Evolutionary conservation across 1,140 invertebrate genomes (phyloP).

Genomic region (Pogonus chalceus): DNA sequence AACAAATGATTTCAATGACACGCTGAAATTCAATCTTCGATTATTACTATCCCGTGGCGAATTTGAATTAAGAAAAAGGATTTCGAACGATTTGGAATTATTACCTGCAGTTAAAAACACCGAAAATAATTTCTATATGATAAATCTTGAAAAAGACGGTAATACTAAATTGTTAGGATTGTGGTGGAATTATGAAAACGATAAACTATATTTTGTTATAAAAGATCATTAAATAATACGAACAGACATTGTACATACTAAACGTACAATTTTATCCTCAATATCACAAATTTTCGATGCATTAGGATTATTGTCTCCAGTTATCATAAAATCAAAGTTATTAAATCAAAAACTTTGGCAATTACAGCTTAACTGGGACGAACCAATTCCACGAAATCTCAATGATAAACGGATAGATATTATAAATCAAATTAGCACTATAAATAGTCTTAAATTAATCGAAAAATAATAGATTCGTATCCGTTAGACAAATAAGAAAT

Average conservation of each 20-base stretch:
- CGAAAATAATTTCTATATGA: neutral
- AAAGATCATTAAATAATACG: no score
- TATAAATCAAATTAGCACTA: neutral
- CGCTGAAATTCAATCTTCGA: no score
- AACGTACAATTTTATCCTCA: neutral
- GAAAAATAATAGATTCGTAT: neutral
- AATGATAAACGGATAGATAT: neutral
- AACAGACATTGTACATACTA: neutral
- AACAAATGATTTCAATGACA: no score
- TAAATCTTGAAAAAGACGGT: no score
- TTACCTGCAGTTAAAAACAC: neutral
- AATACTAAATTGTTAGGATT: no score
- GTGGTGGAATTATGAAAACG: slow-evolving; percentile 12
- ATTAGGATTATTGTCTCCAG: slow-evolving; percentile 5
- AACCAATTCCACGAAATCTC: neutral
- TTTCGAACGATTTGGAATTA: no score
- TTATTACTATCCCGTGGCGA: no score
- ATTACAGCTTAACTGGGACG: neutral
- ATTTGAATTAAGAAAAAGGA: no score
- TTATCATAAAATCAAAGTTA: neutral
- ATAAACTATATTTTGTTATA: slow-evolving; percentile 14
- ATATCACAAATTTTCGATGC: neutral
- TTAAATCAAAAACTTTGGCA: neutral
- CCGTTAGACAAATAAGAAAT: slow-evolving; percentile 14
- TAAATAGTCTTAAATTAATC: neutral